Percentiles rank a stretch among this genome's conserved stretches.
phyloP scores from a whole-genome alignment of 2,113 vertebrate species.

The Gymnocephalus cernua region DNA sequence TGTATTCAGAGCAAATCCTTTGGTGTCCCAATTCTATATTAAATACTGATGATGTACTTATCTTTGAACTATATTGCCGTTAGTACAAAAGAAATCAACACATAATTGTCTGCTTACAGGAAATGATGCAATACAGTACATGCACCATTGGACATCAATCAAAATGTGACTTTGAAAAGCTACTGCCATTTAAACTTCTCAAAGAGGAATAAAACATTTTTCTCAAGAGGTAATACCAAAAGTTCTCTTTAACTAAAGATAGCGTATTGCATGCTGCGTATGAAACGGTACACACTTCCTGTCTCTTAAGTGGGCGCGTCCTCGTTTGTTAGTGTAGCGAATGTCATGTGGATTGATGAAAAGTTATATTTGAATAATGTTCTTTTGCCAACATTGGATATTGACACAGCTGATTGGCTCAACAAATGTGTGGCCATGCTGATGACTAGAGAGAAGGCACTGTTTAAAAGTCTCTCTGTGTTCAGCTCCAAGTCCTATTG shows the following conservation, averaged over 20 bases:
- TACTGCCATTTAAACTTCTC: background rate
- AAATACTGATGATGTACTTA: background rate
- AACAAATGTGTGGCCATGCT: background rate
- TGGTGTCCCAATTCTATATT: background rate
- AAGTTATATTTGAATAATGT: no score
- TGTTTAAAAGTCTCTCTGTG: background rate
- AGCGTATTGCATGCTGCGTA: no score
- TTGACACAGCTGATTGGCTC: background rate
- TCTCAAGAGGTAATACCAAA: background rate
- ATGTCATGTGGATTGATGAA: no score
- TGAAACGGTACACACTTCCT: no score
- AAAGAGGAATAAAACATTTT: background rate
- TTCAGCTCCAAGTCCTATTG: no score
- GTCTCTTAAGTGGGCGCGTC: no score
- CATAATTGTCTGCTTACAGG: background rate
- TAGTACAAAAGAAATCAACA: background rate
- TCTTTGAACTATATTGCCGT: background rate
- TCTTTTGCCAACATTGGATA: no score
- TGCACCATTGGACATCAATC: background rate
- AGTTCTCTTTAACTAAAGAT: no score
- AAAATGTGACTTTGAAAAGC: background rate
- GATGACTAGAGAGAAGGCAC: background rate
- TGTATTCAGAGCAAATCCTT: background rate
- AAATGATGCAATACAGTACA: background rate
- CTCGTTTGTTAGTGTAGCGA: no score